A percentile compares a stretch with the other conserved stretches of the same genome.
These are phyloP conservation scores for Oryzias javanicus DNA, from an alignment of 2,113 vertebrate genomes.

Conservation along the genomic window DNA sequence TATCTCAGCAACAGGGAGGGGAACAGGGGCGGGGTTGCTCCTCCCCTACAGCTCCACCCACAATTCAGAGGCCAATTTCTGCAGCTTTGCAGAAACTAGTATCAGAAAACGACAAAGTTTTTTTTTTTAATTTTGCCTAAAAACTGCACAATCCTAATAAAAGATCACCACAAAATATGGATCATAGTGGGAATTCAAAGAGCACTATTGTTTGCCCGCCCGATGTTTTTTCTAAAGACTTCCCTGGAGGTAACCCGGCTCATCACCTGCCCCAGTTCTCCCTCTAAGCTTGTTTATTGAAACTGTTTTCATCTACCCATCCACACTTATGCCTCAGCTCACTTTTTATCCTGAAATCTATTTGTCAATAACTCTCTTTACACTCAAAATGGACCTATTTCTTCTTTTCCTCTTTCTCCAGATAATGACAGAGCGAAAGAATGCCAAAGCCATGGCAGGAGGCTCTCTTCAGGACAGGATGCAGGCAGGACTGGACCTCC, in stretches of 20 bases:
- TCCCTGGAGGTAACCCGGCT: conserved; percentile 10
- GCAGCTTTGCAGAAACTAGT: too few relatives aligned
- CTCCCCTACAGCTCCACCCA: too few relatives aligned
- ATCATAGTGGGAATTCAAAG: too few relatives aligned
- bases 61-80: too few relatives aligned
- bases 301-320: conserved; percentile 24
- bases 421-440: conserved; percentile 98
- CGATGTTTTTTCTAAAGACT: too few relatives aligned
- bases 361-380: neutral
- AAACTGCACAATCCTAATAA: too few relatives aligned
- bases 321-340: conserved; percentile 16
- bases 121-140: too few relatives aligned
- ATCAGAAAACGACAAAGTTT: too few relatives aligned
- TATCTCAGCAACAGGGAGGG: too few relatives aligned
- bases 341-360: neutral
- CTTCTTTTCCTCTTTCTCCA: conserved; percentile 45
- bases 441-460: conserved; percentile 94
- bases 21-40: too few relatives aligned
- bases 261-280: conserved; percentile 28
- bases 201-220: too few relatives aligned
- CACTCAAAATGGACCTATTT: conserved; percentile 19
- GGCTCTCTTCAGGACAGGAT: conserved; percentile 82
- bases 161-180: too few relatives aligned
- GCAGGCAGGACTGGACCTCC: conserved; percentile 87
- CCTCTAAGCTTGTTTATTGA: conserved; percentile 14